These are phyloP conservation scores for Seira sanloemensis DNA, from an alignment of 2,888 invertebrate genomes.

Conservation along the genomic window DNA sequence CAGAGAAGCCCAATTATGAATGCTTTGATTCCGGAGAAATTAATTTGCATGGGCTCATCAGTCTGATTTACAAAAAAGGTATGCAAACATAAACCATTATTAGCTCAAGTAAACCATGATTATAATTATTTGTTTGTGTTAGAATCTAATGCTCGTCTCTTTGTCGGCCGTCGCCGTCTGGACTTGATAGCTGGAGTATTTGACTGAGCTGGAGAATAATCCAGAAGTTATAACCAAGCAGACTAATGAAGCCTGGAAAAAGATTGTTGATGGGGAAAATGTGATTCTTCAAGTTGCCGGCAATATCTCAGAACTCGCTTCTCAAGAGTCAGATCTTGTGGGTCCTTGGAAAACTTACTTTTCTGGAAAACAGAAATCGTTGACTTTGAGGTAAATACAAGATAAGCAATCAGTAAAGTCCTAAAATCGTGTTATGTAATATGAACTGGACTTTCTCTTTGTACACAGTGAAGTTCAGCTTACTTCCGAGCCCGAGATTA, in stretches of 20 bases:
- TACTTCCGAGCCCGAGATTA: conserved; percentile 65
- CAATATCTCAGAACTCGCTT: conserved; percentile 60
- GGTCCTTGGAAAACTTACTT: conserved; percentile 71
- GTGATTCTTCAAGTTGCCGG: conserved; percentile 68
- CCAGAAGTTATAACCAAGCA: conserved; percentile 41
- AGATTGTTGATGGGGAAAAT: conserved; percentile 64
- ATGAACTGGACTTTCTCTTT: not conserved
- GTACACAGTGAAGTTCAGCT: conserved; percentile 58
- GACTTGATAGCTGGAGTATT: conserved; percentile 70
- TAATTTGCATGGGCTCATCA: conserved; percentile 71
- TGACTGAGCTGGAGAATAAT: conserved; percentile 58
- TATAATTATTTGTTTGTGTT: not conserved
- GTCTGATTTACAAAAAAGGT: conserved; percentile 69
- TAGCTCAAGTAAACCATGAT: not conserved
- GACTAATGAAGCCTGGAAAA: conserved; percentile 67
- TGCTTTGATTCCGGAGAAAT: conserved; percentile 72
- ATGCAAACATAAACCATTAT: conserved; percentile 6
- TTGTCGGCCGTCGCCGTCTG: conserved; percentile 71
- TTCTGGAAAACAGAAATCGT: conserved; percentile 54
- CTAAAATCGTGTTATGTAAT: not conserved
- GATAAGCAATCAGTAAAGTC: conserved; percentile 7
- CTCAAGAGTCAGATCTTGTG: conserved; percentile 51
- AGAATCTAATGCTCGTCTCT: conserved; percentile 72
- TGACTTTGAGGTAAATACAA: conserved; percentile 56
- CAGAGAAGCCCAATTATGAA: conserved; percentile 70